A percentile compares a stretch with the other conserved stretches of the same genome.
phyloP scores from a whole-genome alignment of 2,888 invertebrate genomes.

The Mythimna lalbum region DNA sequence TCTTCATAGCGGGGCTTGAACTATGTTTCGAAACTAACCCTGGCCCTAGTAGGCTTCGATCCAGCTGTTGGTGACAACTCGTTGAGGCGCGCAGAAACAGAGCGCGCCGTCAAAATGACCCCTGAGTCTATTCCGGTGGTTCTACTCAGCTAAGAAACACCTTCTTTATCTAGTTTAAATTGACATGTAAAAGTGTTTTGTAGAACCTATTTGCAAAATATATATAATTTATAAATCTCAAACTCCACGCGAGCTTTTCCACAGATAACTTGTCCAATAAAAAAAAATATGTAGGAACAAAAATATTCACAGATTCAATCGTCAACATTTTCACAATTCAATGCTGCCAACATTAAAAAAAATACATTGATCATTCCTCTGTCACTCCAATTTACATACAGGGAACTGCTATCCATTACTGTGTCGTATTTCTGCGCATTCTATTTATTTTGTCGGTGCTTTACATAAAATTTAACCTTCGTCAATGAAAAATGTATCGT shows the following conservation, averaged over 20 bases:
- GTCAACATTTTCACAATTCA: constrained; percentile 42
- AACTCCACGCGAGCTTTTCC: neutral
- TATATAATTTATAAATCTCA: neutral
- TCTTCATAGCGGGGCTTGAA: no score
- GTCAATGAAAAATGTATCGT: constrained; percentile 5
- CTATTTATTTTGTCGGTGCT: constrained; percentile 33
- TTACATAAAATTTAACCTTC: constrained; percentile 19
- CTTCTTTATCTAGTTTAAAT: no score
- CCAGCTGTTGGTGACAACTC: no score
- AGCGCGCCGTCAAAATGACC: no score
- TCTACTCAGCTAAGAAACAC: no score
- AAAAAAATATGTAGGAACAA: constrained; percentile 4
- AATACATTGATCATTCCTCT: constrained; percentile 45
- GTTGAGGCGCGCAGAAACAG: no score
- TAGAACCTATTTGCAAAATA: no score
- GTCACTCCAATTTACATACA: constrained; percentile 44
- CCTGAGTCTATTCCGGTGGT: no score
- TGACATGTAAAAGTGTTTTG: no score
- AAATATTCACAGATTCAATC: constrained; percentile 33
- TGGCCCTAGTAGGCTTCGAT: no score
- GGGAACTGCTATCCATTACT: constrained; percentile 46
- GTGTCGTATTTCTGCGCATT: constrained; percentile 26
- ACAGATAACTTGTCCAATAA: constrained; percentile 7
- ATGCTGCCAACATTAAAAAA: constrained; percentile 40
- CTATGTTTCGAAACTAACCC: no score